phyloP scores from a whole-genome alignment of 1,140 invertebrate species.

The Drosophila sulfurigaster region DNA sequence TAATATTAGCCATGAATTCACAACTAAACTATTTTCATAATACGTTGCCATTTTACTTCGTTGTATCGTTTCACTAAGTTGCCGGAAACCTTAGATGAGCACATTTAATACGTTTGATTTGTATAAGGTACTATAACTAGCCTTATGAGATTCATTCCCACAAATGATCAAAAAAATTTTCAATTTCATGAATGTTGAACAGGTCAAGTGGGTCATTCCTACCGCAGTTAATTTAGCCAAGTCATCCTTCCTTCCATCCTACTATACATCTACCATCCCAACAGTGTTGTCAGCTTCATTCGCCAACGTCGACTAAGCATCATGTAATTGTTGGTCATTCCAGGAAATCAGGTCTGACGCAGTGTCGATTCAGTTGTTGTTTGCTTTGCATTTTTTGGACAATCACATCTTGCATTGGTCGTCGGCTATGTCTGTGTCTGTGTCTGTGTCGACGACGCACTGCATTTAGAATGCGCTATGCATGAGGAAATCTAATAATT shows the following conservation, averaged over 20 bases:
- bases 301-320: constrained; percentile 5
- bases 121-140: too few species aligned
- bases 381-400: constrained; percentile 16
- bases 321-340: constrained; percentile 66
- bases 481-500: constrained; percentile 84
- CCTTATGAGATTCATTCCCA: too few species aligned
- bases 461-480: constrained; percentile 59
- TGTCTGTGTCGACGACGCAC: background rate
- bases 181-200: constrained; percentile 65
- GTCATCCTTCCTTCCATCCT: background rate
- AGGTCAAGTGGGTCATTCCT: constrained; percentile 16
- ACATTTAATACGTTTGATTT: too few species aligned
- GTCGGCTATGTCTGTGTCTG: too few species aligned
- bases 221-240: constrained; percentile 4
- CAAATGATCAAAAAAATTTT: constrained; percentile 60
- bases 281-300: constrained; percentile 7
- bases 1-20: too few species aligned
- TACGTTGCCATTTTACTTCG: too few species aligned
- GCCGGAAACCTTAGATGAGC: too few species aligned
- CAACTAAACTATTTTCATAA: too few species aligned
- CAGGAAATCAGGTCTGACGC: constrained; percentile 62
- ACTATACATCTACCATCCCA: background rate
- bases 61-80: too few species aligned
- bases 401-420: constrained; percentile 44
- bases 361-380: constrained; percentile 14